Conservation (phyloP, 2,797 vertebrate genomes). For the Pachyuromys duprasi region DNA sequence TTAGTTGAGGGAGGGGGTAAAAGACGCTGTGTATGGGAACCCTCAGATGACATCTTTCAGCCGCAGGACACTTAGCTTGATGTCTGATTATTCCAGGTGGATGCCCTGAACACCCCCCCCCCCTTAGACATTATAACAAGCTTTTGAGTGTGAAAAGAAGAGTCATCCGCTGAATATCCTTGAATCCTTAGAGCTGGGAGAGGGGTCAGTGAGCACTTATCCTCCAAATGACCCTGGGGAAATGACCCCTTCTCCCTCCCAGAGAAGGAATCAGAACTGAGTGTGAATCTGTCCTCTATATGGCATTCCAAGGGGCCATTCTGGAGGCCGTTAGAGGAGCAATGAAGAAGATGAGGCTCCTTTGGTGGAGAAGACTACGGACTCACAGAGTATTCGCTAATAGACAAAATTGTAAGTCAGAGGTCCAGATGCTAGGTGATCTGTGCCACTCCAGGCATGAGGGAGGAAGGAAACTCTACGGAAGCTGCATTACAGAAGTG, state of each 20-base stretch:
- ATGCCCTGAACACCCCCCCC: neutral
- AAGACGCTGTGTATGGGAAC: neutral
- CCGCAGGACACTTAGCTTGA: neutral
- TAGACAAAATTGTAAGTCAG: neutral
- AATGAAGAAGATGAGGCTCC: neutral
- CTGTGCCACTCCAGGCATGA: neutral
- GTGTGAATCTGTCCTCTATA: neutral
- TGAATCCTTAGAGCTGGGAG: neutral
- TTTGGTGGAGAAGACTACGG: neutral
- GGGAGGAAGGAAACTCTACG: neutral
- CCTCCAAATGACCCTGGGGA: neutral
- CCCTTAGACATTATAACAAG: neutral
- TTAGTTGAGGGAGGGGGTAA: neutral
- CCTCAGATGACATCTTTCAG: neutral
- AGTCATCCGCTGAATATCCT: neutral
- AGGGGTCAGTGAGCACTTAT: neutral
- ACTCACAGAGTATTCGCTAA: neutral
- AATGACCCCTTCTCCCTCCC: neutral
- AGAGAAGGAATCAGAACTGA: neutral
- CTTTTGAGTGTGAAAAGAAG: neutral
- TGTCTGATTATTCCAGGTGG: neutral
- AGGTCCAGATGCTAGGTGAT: neutral
- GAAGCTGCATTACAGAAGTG: neutral
- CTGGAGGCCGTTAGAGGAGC: neutral
- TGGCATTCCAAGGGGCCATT: neutral